Base-by-base conservation (phyloP, 2,113 vertebrate genomes). In the Natator depressus region DNA sequence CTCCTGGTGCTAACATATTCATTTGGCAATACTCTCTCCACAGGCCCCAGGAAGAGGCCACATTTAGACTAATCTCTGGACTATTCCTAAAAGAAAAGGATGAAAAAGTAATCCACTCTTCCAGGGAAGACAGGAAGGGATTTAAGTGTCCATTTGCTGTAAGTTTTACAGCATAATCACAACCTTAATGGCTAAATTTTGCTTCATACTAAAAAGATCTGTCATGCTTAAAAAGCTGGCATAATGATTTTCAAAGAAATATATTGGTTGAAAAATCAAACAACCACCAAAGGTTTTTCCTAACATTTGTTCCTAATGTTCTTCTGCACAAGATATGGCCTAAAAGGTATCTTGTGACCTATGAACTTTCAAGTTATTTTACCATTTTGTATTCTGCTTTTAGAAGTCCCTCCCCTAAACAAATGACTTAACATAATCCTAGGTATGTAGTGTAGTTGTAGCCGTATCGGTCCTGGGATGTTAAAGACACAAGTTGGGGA, bases 201-300 rank as follows among this genome's bases (percentile, higher is more conserved):
- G 20, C 46, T 51, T 94, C 24, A 0, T 2, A 38, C 47, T 90
- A 72, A 65, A 84, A 93, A 4, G 13, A 81, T 0, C 3, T 0
- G 17, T 69, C 87, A n/a, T 19, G 25, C 38, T 93, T 82, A 55
- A 65, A 51, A 90, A 4, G 10, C 5, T 38, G 85, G 29, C 5
- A 82, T 20, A 35, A 89, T 87, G 79, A 46, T 47, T 47, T 76
- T 76, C 38, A 76, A 24, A 76, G 22, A 46, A 46, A 24, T 38
- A n/a, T 38, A 42, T 11, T 8, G 38, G 38, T 6, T 76, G 42
- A 6, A 46, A 46, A 25, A 76, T 72, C 47, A 53, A 89, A 90
- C 59, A 22, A 13, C 1, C 3, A n/a, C n/a, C 17, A 72, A 72
- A 38, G n/a, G 19, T 3, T 17, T 27, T 85, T 79, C 42, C 59